Evolutionary conservation across 2,113 vertebrate species (phyloP).

Genomic region (Macaca fascicularis): DNA sequence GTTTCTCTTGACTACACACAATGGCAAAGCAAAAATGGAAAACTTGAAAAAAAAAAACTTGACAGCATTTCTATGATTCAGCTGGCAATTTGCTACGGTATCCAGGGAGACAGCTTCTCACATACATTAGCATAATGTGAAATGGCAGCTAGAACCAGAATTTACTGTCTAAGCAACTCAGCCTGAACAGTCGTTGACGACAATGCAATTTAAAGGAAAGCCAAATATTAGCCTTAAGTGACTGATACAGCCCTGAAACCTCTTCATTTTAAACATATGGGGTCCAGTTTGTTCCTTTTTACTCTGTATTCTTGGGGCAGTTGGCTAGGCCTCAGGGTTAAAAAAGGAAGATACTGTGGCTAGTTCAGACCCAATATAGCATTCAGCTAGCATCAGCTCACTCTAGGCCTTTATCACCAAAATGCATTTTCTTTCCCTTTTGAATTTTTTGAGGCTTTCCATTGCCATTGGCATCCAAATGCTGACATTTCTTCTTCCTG

Average conservation of each 20-base stretch:
- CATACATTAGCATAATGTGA: conserved; percentile 70
- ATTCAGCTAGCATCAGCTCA: not conserved
- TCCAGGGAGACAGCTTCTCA: conserved; percentile 77
- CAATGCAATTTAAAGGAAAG: conserved; percentile 68
- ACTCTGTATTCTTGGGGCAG: not conserved
- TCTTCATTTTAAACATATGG: conserved; percentile 54
- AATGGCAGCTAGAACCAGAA: conserved; percentile 69
- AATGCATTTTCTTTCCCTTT: conserved; percentile 18
- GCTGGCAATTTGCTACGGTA: conserved; percentile 67
- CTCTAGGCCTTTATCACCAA: not conserved
- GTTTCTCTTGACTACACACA: conserved; percentile 64
- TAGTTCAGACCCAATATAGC: not conserved
- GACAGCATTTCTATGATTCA: conserved; percentile 72
- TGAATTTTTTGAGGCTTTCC: conserved; percentile 30
- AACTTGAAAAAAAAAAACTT: conserved; percentile 73
- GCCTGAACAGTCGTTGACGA: conserved; percentile 62
- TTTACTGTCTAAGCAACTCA: conserved; percentile 75
- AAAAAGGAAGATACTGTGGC: conserved; percentile 12
- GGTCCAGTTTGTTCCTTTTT: conserved; percentile 24
- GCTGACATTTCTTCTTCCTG: conserved; percentile 56
- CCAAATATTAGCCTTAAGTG: conserved; percentile 65
- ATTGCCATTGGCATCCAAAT: not conserved
- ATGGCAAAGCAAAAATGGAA: conserved; percentile 66
- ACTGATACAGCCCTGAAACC: conserved; percentile 56
- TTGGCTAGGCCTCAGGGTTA: conserved; percentile 4